Evolutionary conservation across 1,140 invertebrate genomes (phyloP).

Genomic region (Cataglyphis hispanica): DNA sequence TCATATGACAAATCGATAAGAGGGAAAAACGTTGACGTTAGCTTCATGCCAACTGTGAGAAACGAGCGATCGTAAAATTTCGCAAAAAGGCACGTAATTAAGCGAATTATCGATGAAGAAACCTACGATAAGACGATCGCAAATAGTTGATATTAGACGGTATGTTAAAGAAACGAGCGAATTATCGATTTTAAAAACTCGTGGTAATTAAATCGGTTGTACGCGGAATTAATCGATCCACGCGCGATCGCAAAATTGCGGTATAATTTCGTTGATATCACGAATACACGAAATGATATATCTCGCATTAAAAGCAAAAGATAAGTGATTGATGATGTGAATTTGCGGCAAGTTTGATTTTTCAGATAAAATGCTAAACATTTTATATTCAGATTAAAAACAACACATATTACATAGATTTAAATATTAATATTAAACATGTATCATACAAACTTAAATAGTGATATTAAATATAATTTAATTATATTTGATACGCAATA

Average conservation of each 20-base stretch:
- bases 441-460: neutral
- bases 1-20: slow-evolving; percentile 24
- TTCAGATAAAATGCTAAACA: neutral
- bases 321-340: neutral
- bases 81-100: slow-evolving; percentile 1
- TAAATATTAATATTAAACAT: too few species aligned
- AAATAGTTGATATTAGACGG: slow-evolving; percentile 18
- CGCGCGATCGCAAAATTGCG: slow-evolving; percentile 25
- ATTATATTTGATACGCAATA: too few species aligned
- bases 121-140: neutral
- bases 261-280: neutral
- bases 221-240: slow-evolving; percentile 19
- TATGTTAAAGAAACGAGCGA: slow-evolving; percentile 17
- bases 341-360: neutral
- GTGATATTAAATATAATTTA: neutral
- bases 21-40: neutral
- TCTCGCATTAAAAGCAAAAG: too few species aligned
- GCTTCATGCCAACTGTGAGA: neutral
- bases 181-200: neutral
- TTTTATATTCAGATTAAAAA: neutral
- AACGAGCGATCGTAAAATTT: slow-evolving; percentile 26
- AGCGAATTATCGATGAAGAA: slow-evolving; percentile 30
- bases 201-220: slow-evolving; percentile 7
- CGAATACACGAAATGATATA: neutral
- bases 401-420: neutral